Base-by-base conservation (phyloP, 2,797 vertebrate genomes). In the Micropoecilia bifurca region DNA sequence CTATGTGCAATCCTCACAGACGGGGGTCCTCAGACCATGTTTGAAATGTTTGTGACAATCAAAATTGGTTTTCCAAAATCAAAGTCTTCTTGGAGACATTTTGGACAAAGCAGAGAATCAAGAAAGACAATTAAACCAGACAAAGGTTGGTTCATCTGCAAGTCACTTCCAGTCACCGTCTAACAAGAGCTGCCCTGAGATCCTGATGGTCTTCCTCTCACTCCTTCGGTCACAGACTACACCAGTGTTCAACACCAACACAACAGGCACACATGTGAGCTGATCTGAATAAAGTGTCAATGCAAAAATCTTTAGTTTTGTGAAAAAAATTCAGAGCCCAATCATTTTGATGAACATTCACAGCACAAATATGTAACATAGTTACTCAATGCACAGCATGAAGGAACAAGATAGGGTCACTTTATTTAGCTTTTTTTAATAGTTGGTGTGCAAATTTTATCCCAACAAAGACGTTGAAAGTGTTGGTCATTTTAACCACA, bases 171-270 rank as follows among this genome's bases (percentile, higher is more conserved):
- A 89, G 88, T 89, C 61, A 89, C 86, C 90, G 86, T 91, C 82
- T 85, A 77, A 74, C 73, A 89, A 80, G 78, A 1, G 77, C 68
- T 85, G 76, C 93, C 89, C 85, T 93, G 92, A 90, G 89, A 94
- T 94, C 94, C 94, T 90, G 75, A 83, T 82, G 94, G 91, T 93
- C 91, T 94, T 86, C 83, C 75, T 77, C 76, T 53, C 75, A 74
- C 69, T 82, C 73, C 82, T 75, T 45, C 28, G 30, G 25, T 6
- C 57, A 59, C 28, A 59, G 28, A 14, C 8, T 16, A 30, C 5
- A 28, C 28, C 4, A 28, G 14, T 14, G 28, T 33, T 61, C n/a
- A 28, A 2, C 25, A 30, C n/a, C 28, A 61, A 61, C 30, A 33
- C 28, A 33, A 33, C 14, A 61, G 13, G 30, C 59, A 18, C 18